Base-by-base conservation (phyloP, 1,140 invertebrate species). In the Procambarus virginalis region DNA sequence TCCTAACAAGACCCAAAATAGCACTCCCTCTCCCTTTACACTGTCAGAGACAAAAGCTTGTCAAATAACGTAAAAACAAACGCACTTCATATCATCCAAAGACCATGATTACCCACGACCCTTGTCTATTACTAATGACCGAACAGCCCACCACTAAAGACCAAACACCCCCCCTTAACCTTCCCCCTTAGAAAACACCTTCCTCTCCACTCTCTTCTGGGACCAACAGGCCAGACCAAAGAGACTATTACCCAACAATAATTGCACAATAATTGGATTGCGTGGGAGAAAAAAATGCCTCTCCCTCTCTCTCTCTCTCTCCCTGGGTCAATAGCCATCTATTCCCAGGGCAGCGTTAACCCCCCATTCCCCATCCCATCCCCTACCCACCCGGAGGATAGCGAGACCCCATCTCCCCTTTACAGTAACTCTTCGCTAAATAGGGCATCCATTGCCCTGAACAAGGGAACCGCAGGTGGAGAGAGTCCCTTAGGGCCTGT, bases 261-360 rank as follows among this genome's bases (percentile, higher is more conserved):
- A 64, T 64, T 64, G 60, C 60, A 20, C 60, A 64, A 64, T 64
- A 64, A 64, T 64, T 64, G 60, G 60, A 64, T 64, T 64, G 60
- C 60, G 60, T 14, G 60, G 60, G 60, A 5, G 60, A 64, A 64
- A 64, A 64, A 64, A 64, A 17, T 0, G 4, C 17, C 60, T 14
- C 60, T 64, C 51, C 8, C 51, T 55, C 51, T 55, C 51, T 55
- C 51, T 55, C 51, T 55, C 51, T 55, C 8, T 12, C 60, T 64
- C 60, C 12, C 60, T 20, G 60, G 20, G 12, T 64, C 60, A 64
- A 64, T 64, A 20, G 60, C 60, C 60, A 64, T 64, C 60, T 20
- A 64, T 64, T 17, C 14, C 60, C 10, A 4, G 17, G 60, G 60
- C 60, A 12, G 60, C 4, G 60, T 34, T 34, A 34, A 34, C 34